Evolutionary conservation across 1,140 invertebrate species (phyloP).

Genomic region (Calephelis nemesis): DNA sequence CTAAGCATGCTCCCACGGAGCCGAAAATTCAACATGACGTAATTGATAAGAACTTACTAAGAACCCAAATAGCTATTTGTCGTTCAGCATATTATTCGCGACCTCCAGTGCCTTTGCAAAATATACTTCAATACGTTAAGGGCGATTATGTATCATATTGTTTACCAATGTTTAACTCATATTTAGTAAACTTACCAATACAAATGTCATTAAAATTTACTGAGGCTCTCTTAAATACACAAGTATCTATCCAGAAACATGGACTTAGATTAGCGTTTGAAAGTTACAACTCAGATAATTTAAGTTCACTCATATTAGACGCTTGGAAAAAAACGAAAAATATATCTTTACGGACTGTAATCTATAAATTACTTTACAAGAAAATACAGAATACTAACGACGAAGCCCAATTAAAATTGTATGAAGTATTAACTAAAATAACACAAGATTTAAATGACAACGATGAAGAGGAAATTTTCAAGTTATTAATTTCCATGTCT

Average conservation of each 20-base stretch:
- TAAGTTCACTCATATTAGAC: slow-evolving; percentile 39
- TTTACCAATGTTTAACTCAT: slow-evolving; percentile 50
- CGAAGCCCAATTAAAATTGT: slow-evolving; percentile 31
- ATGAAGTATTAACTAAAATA: slow-evolving; percentile 43
- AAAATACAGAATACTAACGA: slow-evolving; percentile 34
- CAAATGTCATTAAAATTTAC: slow-evolving; percentile 43
- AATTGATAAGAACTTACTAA: slow-evolving; percentile 37
- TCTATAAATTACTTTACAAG: slow-evolving; percentile 44
- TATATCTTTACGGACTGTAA: slow-evolving; percentile 45
- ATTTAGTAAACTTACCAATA: slow-evolving; percentile 41
- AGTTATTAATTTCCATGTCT: slow-evolving; percentile 22
- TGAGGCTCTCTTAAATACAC: slow-evolving; percentile 40
- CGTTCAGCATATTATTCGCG: slow-evolving; percentile 43
- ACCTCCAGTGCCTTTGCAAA: slow-evolving; percentile 48
- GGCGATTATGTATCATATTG: slow-evolving; percentile 54
- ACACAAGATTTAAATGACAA: slow-evolving; percentile 42
- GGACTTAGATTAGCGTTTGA: slow-evolving; percentile 52
- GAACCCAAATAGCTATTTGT: slow-evolving; percentile 51
- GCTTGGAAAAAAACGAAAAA: slow-evolving; percentile 55
- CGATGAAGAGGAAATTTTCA: slow-evolving; percentile 46
- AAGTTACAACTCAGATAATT: slow-evolving; percentile 38
- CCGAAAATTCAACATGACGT: slow-evolving; percentile 44
- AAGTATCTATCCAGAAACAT: slow-evolving; percentile 58
- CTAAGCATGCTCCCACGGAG: slow-evolving; percentile 42
- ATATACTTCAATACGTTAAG: slow-evolving; percentile 43